These are phyloP conservation scores for Drosophila mimica DNA, from an alignment of 2,888 invertebrate species.

Conservation along the genomic window DNA sequence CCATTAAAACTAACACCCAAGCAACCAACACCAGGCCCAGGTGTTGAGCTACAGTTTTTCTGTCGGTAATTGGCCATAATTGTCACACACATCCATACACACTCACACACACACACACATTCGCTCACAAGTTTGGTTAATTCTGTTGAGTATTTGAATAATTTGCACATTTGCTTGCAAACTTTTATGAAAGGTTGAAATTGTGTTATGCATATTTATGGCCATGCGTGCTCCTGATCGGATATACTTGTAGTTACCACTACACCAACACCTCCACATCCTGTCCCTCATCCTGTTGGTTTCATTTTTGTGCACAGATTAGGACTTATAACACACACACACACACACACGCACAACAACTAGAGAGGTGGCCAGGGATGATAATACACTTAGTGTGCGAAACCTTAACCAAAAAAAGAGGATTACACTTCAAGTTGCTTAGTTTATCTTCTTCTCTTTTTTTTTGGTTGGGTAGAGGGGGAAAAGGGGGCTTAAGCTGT, in stretches of 20 bases:
- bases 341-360: conserved; percentile 6
- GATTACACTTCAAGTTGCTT: conserved; percentile 19
- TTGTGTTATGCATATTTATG: conserved; percentile 79
- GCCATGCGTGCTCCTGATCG: conserved; percentile 49
- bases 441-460: background rate
- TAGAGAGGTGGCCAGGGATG: conserved; percentile 5
- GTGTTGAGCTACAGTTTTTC: conserved; percentile 35
- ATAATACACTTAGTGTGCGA: conserved; percentile 2
- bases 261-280: background rate
- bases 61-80: conserved; percentile 78
- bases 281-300: background rate
- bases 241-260: conserved; percentile 17
- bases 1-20: conserved; percentile 61
- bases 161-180: conserved; percentile 79
- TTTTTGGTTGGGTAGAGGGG: too few relatives aligned
- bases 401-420: conserved; percentile 7
- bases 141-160: conserved; percentile 75
- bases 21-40: conserved; percentile 5
- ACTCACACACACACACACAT: conserved; percentile 27
- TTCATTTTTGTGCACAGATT: conserved; percentile 26
- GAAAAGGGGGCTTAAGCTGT: background rate
- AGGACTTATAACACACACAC: conserved; percentile 30
- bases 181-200: conserved; percentile 76
- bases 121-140: conserved; percentile 46
- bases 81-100: conserved; percentile 40